Percentiles rank a stretch among this genome's conserved stretches.
phyloP scores from a whole-genome alignment of 1,140 invertebrate genomes.

The Trichogramma pretiosum region DNA sequence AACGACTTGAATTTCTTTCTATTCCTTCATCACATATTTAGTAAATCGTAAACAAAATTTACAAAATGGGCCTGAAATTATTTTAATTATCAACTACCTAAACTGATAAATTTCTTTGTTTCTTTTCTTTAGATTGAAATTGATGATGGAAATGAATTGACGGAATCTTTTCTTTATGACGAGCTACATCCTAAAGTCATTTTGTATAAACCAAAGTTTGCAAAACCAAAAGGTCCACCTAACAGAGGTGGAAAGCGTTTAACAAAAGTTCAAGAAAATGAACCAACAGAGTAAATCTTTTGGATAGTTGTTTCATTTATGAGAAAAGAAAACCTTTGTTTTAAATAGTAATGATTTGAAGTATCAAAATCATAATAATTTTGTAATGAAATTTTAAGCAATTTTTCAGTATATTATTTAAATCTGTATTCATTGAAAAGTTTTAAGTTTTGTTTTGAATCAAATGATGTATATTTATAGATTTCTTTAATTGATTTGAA shows the following conservation, averaged over 20 bases:
- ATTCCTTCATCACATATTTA: conserved; percentile 11
- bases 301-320: too few relatives aligned
- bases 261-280: conserved; percentile 59
- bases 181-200: conserved; percentile 91
- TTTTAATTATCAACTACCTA: too few relatives aligned
- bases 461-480: too few relatives aligned
- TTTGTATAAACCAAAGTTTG: conserved; percentile 82
- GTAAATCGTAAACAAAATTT: conserved; percentile 19
- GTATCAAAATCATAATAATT: too few relatives aligned
- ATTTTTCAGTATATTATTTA: too few relatives aligned
- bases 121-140: conserved; percentile 74
- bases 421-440: too few relatives aligned
- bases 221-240: conserved; percentile 89
- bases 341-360: too few relatives aligned
- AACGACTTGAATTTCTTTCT: conserved; percentile 2
- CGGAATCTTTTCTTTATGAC: conserved; percentile 80
- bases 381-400: too few relatives aligned
- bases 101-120: conserved; percentile 22
- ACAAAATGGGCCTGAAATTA: conserved; percentile 38
- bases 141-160: conserved; percentile 79
- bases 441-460: too few relatives aligned
- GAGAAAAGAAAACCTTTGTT: too few relatives aligned
- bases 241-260: conserved; percentile 83
- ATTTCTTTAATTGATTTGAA: conserved; percentile 1
- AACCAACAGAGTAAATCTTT: conserved; percentile 26